A percentile compares a stretch with the other conserved stretches of the same genome.
phyloP scores from a whole-genome alignment of 2,888 invertebrate genomes.

The Megastigmus dorsalis region DNA sequence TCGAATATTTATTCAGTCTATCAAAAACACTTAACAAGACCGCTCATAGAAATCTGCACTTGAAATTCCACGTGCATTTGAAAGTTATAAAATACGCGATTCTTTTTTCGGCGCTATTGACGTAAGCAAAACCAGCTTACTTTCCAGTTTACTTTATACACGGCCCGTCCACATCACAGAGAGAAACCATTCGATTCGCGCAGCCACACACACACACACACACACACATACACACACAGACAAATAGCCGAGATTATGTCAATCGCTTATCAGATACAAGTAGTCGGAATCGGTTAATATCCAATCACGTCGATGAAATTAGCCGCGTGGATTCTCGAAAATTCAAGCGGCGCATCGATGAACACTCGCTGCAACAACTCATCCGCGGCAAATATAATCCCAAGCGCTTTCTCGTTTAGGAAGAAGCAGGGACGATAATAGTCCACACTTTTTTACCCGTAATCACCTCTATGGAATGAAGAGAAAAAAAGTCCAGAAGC shows the following conservation, averaged over 20 bases:
- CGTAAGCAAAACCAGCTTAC: not conserved
- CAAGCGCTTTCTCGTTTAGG: slow-evolving; percentile 31
- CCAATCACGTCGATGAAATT: too few relatives aligned
- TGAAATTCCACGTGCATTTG: not conserved
- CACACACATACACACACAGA: too few relatives aligned
- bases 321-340: not conserved
- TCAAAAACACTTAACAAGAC: too few relatives aligned
- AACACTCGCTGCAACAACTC: not conserved
- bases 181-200: not conserved
- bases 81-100: not conserved
- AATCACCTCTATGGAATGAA: slow-evolving; percentile 9
- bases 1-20: too few relatives aligned
- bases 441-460: not conserved
- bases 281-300: too few relatives aligned
- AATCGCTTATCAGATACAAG: not conserved
- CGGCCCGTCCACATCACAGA: too few relatives aligned
- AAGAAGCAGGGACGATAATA: slow-evolving; percentile 23
- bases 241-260: not conserved
- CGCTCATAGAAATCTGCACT: too few relatives aligned
- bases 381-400: slow-evolving; percentile 10
- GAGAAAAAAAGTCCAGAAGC: not conserved
- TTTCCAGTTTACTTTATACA: not conserved
- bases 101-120: not conserved
- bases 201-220: too few relatives aligned
- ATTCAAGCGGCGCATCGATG: not conserved